Evolutionary conservation across 2,888 invertebrate species (phyloP).

Genomic region (Melieria omissa): DNA sequence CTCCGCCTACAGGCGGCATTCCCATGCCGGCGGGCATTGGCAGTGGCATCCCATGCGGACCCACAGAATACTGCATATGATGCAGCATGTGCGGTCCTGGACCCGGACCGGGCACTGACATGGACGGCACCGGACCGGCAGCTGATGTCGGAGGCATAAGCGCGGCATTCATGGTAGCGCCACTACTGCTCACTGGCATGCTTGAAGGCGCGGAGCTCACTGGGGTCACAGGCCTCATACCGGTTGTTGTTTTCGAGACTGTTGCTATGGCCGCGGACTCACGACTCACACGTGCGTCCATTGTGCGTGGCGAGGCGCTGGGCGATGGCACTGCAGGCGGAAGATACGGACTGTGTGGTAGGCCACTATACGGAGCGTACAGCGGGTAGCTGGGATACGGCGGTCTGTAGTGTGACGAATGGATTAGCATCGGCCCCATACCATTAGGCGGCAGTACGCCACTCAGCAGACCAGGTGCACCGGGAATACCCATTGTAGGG

Average conservation of each 20-base stretch:
- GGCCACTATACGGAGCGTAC: constrained; percentile 83
- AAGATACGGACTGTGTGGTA: constrained; percentile 81
- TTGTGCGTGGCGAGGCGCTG: constrained; percentile 74
- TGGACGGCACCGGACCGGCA: constrained; percentile 43
- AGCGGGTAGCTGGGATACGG: constrained; percentile 69
- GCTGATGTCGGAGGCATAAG: constrained; percentile 46
- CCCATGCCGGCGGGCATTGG: constrained; percentile 33
- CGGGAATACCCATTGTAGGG: constrained; percentile 47
- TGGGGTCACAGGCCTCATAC: constrained; percentile 50
- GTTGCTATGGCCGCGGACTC: constrained; percentile 55
- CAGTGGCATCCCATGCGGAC: constrained; percentile 41
- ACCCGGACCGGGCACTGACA: constrained; percentile 33
- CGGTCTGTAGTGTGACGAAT: constrained; percentile 62
- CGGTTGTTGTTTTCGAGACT: constrained; percentile 41
- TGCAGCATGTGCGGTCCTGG: constrained; percentile 42
- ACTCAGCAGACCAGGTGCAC: constrained; percentile 53
- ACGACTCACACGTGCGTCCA: constrained; percentile 67
- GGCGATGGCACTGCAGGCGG: constrained; percentile 73
- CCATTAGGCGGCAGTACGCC: constrained; percentile 55
- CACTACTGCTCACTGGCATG: constrained; percentile 37
- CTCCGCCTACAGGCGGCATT: constrained; percentile 8
- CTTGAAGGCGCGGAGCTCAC: constrained; percentile 32
- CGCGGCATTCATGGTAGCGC: constrained; percentile 42
- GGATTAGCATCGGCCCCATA: constrained; percentile 59
- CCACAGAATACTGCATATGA: constrained; percentile 46